Evolutionary conservation across 2,113 vertebrate genomes (phyloP).

Genomic region (Crypturellus undulatus): DNA sequence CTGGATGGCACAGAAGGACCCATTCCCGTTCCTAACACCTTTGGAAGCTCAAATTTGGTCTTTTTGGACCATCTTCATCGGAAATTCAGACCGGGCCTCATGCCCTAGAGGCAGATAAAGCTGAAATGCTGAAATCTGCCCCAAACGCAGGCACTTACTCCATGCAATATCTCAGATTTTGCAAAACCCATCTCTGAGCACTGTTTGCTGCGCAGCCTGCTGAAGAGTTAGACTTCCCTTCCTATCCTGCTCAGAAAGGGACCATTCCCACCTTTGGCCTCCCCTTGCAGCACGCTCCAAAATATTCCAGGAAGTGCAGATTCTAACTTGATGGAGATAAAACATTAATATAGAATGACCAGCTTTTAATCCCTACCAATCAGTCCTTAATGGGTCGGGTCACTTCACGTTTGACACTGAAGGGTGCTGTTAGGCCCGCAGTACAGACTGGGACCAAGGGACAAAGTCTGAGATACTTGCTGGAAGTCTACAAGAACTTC

Average conservation of each 20-base stretch:
- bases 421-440: neutral
- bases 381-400: fast-evolving
- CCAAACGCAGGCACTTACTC: neutral
- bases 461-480: neutral
- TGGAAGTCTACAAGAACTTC: neutral
- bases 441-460: neutral
- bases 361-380: neutral
- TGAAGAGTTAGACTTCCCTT: neutral
- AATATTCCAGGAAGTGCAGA: neutral
- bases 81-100: neutral
- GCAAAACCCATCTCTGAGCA: neutral
- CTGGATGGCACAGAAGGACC: neutral
- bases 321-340: neutral
- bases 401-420: neutral
- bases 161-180: neutral
- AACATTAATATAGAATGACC: neutral
- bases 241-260: neutral
- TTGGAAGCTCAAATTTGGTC: neutral
- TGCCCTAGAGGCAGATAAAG: neutral
- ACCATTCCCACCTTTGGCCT: neutral
- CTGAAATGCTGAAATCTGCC: neutral
- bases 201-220: neutral
- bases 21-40: neutral
- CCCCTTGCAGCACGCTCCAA: neutral
- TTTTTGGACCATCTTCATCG: neutral